A percentile compares a stretch with the other conserved stretches of the same genome.
Evolutionary conservation across 2,797 vertebrate species (phyloP).

Genomic region (Rachycentron canadum): DNA sequence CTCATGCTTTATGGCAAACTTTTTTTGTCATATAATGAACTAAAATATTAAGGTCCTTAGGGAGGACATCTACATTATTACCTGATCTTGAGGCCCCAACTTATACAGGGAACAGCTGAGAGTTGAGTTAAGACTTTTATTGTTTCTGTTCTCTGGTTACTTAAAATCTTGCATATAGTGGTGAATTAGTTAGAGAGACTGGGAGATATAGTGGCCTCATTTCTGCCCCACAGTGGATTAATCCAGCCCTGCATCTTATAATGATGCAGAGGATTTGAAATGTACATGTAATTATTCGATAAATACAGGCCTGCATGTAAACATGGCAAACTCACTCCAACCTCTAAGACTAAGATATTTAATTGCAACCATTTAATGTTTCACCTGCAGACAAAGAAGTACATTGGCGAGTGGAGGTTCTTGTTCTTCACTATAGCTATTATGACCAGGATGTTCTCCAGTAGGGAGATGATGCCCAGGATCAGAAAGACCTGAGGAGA

Average conservation of each 20-base stretch:
- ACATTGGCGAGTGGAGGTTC: constrained; percentile 98
- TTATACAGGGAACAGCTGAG: not conserved
- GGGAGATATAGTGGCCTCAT: not conserved
- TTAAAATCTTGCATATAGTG: not conserved
- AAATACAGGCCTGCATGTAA: too few species aligned
- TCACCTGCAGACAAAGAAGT: constrained; percentile 90
- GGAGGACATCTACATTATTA: not conserved
- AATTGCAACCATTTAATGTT: not conserved
- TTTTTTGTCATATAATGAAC: not conserved
- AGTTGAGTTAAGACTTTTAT: not conserved
- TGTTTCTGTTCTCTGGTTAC: not conserved
- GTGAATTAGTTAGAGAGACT: not conserved
- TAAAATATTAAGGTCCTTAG: not conserved
- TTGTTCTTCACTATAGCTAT: constrained; percentile 95
- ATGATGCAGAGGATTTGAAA: too few species aligned
- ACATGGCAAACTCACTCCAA: too few species aligned
- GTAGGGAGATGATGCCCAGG: constrained; percentile 92
- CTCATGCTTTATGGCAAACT: too few species aligned
- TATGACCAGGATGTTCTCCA: constrained; percentile 97
- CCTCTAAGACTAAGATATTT: not conserved
- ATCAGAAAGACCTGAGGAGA: constrained; percentile 90
- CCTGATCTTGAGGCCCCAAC: not conserved
- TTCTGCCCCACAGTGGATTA: too few species aligned
- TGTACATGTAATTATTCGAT: too few species aligned
- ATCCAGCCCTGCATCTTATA: too few species aligned